Conservation (phyloP, 1,140 invertebrate species). For the Zelostemma sp. region DNA sequence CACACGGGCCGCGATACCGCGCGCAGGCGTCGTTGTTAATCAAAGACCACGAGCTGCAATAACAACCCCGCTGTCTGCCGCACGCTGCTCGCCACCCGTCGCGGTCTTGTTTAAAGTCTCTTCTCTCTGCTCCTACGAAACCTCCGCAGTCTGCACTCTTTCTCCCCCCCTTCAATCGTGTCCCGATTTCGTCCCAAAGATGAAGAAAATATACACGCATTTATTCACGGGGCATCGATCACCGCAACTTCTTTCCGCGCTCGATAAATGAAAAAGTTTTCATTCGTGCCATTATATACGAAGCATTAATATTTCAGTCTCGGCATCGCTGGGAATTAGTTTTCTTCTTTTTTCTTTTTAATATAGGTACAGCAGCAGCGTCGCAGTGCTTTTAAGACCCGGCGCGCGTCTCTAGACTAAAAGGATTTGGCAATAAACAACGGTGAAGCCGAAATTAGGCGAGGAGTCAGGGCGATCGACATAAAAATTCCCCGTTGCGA, state of each 20-base stretch:
- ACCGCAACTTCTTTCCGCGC: too few species aligned
- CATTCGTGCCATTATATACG: too few species aligned
- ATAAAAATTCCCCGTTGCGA: conserved; percentile 53
- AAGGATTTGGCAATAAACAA: conserved; percentile 70
- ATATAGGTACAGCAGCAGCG: conserved; percentile 43
- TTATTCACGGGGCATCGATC: too few species aligned
- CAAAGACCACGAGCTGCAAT: conserved; percentile 55
- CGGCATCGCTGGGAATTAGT: conserved; percentile 36
- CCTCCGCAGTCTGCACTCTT: too few species aligned
- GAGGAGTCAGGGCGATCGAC: conserved; percentile 50
- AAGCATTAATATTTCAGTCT: too few species aligned
- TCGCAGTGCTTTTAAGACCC: conserved; percentile 42
- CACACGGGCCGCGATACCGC: conserved; percentile 32
- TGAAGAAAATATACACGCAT: too few species aligned
- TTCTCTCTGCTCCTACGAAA: too few species aligned
- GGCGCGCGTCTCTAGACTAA: conserved; percentile 56
- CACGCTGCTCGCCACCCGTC: conserved; percentile 13
- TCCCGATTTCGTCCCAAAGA: too few species aligned
- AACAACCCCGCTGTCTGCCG: conserved; percentile 39
- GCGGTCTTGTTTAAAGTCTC: background rate
- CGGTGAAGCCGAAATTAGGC: conserved; percentile 62
- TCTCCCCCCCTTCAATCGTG: too few species aligned
- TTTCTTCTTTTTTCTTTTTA: conserved; percentile 52
- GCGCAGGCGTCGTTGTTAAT: conserved; percentile 60
- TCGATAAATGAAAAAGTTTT: too few species aligned